Conservation (phyloP, 2,797 vertebrate genomes). For the Dermochelys coriacea region DNA sequence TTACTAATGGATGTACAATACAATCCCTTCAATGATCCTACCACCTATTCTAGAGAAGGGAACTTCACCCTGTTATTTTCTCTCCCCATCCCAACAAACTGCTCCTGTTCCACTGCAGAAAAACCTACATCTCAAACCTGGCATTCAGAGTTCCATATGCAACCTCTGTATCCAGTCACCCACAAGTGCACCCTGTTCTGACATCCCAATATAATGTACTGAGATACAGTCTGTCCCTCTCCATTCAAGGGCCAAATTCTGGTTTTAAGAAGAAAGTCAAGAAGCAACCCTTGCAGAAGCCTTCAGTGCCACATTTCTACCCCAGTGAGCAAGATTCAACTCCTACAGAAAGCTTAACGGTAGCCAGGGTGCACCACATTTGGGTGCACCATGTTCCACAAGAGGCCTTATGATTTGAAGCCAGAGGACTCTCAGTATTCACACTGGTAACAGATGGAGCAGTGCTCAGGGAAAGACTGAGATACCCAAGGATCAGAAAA, state of each 20-base stretch:
- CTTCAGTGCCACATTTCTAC: neutral
- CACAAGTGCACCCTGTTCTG: fast-evolving
- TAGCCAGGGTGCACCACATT: fast-evolving
- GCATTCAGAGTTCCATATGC: neutral
- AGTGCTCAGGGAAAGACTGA: neutral
- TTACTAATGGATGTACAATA: fast-evolving
- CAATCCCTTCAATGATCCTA: neutral
- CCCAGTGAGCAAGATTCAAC: fast-evolving
- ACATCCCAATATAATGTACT: neutral
- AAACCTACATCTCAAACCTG: neutral
- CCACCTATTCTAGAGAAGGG: fast-evolving
- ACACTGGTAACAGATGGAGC: fast-evolving
- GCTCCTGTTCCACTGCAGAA: no score
- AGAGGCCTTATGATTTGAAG: fast-evolving
- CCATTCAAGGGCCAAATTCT: fast-evolving
- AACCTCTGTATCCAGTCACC: fast-evolving
- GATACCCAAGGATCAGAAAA: neutral
- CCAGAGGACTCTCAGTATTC: neutral
- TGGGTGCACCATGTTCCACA: neutral
- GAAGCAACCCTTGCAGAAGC: neutral
- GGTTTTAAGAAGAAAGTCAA: neutral
- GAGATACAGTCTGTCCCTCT: neutral
- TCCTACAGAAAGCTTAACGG: neutral
- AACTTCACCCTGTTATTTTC: fast-evolving
- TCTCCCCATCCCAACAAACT: neutral